Conservation (phyloP, 1,140 invertebrate species). For the Drosophila navojoa region DNA sequence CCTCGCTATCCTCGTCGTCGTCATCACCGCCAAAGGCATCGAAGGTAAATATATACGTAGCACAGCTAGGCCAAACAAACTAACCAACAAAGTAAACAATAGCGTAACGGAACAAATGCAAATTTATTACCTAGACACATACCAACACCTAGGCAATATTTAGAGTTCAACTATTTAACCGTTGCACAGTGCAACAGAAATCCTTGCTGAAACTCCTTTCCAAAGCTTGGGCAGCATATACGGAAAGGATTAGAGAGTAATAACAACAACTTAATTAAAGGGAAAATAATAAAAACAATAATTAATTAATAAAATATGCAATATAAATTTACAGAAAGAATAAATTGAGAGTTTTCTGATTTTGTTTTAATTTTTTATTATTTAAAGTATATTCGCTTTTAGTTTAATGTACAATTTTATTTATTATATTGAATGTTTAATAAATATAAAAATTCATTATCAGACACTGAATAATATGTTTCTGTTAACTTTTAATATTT, state of each 20-base stretch:
- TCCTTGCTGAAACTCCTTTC: background rate
- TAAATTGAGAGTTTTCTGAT: too few species aligned
- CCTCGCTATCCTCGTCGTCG: conserved; percentile 9
- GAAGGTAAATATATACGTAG: conserved; percentile 68
- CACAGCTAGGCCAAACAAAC: conserved; percentile 61
- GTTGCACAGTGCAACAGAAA: conserved; percentile 21
- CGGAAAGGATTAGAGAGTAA: background rate
- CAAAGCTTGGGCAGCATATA: background rate
- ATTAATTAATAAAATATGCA: too few species aligned
- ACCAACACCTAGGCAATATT: conserved; percentile 12
- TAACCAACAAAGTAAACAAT: conserved; percentile 79
- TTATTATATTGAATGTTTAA: too few species aligned
- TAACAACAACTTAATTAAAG: too few species aligned
- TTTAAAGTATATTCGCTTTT: too few species aligned
- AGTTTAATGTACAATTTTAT: too few species aligned
- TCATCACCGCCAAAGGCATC: conserved; percentile 59
- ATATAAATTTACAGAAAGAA: too few species aligned
- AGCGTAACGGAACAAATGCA: conserved; percentile 74
- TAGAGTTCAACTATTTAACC: conserved; percentile 67
- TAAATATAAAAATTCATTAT: too few species aligned
- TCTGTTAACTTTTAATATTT: too few species aligned
- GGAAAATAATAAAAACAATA: too few species aligned
- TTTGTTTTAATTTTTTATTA: background rate
- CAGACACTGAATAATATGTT: too few species aligned
- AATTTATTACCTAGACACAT: conserved; percentile 58